Conservation (phyloP, 2,797 vertebrate species). For the Cottoperca gobio region DNA sequence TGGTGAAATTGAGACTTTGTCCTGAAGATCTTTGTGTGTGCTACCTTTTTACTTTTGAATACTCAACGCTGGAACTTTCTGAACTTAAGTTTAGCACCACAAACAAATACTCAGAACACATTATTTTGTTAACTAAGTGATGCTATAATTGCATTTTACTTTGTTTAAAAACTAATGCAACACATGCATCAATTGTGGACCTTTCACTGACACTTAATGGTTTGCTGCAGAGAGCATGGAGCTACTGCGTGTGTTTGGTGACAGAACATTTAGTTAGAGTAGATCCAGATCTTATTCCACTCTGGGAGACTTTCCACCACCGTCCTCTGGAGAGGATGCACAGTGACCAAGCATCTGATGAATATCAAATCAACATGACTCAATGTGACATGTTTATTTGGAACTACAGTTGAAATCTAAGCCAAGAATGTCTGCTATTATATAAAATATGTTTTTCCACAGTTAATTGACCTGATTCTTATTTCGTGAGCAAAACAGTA, state of each 20-base stretch:
- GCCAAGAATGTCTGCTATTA: conserved; percentile 21
- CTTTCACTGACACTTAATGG: not conserved
- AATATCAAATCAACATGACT: conserved; percentile 55
- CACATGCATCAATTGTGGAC: not conserved
- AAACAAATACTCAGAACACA: no score
- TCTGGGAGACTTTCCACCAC: conserved; percentile 56
- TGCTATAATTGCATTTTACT: not conserved
- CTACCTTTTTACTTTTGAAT: no score
- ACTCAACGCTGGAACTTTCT: no score
- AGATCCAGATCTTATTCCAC: conserved; percentile 42
- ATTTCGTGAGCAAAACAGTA: conserved; percentile 5
- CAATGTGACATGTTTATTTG: conserved; percentile 58
- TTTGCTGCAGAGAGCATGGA: conserved; percentile 7
- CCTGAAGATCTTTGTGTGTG: no score
- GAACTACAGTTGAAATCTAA: conserved; percentile 25
- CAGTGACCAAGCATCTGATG: conserved; percentile 41
- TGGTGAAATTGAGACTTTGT: no score
- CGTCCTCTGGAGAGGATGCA: conserved; percentile 51
- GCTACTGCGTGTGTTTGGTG: conserved; percentile 26
- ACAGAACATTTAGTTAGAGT: conserved; percentile 6
- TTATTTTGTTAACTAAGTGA: no score
- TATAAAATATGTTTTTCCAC: not conserved
- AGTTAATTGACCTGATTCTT: conserved; percentile 1
- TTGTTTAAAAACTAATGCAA: no score
- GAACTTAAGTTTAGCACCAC: no score